phyloP scores from a whole-genome alignment of 2,888 invertebrate genomes.

The Platycheirus rosarum region DNA sequence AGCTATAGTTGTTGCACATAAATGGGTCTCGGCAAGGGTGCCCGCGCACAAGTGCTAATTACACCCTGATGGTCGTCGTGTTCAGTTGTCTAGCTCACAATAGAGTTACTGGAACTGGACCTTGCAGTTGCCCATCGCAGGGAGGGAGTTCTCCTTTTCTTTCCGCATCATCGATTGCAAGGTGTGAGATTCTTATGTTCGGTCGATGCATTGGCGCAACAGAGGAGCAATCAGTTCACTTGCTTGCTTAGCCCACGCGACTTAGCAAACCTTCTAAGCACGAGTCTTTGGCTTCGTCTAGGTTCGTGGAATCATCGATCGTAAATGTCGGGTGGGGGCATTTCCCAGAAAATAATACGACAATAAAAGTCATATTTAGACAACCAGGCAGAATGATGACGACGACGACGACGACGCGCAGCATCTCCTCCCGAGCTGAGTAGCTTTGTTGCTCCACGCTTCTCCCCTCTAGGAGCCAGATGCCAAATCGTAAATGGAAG shows the following conservation, averaged over 20 bases:
- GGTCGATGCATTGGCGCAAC: constrained; percentile 9
- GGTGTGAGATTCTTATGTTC: constrained; percentile 72
- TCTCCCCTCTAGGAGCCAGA: constrained; percentile 10
- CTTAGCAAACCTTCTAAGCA: constrained; percentile 69
- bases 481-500: constrained; percentile 72
- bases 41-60: constrained; percentile 75
- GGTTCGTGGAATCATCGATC: constrained; percentile 72
- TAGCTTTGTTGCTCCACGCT: neutral
- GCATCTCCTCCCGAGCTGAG: constrained; percentile 20
- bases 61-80: constrained; percentile 57
- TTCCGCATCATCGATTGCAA: constrained; percentile 31
- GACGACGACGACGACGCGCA: constrained; percentile 24
- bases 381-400: constrained; percentile 66
- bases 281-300: constrained; percentile 46
- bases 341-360: constrained; percentile 72
- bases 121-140: constrained; percentile 3
- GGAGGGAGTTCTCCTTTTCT: constrained; percentile 5
- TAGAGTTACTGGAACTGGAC: constrained; percentile 22
- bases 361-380: constrained; percentile 74
- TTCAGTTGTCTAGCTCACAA: neutral
- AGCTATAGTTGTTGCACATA: constrained; percentile 22
- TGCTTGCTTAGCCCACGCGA: constrained; percentile 72
- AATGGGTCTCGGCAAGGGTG: constrained; percentile 41
- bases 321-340: constrained; percentile 73
- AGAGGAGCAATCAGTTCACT: constrained; percentile 6